Conservation (phyloP, 1,140 invertebrate genomes). For the Ganaspis sp. region DNA sequence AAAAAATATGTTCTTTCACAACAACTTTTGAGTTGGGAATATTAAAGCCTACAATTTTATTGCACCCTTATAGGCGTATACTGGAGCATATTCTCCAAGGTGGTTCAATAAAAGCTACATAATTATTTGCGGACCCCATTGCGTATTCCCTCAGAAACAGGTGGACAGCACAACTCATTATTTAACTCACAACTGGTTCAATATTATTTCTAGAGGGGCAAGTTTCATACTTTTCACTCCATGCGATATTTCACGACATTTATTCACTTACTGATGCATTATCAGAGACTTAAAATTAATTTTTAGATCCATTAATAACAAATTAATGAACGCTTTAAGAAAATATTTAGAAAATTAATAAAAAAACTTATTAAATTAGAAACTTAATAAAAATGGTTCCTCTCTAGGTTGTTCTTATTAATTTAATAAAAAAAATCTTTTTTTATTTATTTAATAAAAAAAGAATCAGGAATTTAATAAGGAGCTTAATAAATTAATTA, state of each 20-base stretch:
- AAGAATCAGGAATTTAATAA: too few relatives aligned
- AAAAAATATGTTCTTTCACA: neutral
- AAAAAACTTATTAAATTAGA: too few relatives aligned
- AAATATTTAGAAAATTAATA: too few relatives aligned
- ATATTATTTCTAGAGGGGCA: constrained; percentile 23
- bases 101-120: constrained; percentile 27
- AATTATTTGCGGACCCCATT: constrained; percentile 15
- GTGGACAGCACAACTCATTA: constrained; percentile 17
- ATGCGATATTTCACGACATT: neutral
- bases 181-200: constrained; percentile 15
- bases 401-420: too few relatives aligned
- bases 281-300: too few relatives aligned
- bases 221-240: neutral
- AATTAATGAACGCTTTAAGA: too few relatives aligned
- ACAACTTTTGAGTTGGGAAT: neutral
- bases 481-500: too few relatives aligned
- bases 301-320: too few relatives aligned
- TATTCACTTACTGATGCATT: too few relatives aligned
- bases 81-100: neutral
- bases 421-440: too few relatives aligned
- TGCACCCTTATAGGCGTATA: constrained; percentile 8
- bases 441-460: too few relatives aligned
- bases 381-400: too few relatives aligned
- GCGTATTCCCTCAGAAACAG: constrained; percentile 27
- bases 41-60: neutral